A percentile compares a stretch with the other conserved stretches of the same genome.
These are phyloP conservation scores for Heliconius hortense DNA, from an alignment of 2,888 invertebrate genomes.

Conservation along the genomic window DNA sequence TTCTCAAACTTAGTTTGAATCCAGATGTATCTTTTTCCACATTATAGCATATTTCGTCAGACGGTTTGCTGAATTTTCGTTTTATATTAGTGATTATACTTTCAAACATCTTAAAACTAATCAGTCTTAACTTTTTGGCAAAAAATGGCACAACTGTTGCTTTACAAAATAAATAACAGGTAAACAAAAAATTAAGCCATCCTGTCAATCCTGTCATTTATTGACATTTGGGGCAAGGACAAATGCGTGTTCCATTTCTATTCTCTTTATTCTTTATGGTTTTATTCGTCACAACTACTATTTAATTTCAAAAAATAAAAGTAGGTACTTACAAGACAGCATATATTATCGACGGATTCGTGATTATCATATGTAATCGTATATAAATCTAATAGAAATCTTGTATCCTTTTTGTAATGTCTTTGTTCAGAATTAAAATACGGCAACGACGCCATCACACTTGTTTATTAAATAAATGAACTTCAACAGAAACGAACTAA, in stretches of 20 bases:
- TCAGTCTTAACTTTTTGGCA: constrained; percentile 70
- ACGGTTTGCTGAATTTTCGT: constrained; percentile 69
- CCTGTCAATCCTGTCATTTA: constrained; percentile 61
- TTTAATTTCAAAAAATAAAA: constrained; percentile 36
- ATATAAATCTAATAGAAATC: constrained; percentile 91
- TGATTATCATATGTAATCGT: constrained; percentile 92
- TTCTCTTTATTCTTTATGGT: constrained; percentile 48
- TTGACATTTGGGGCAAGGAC: constrained; percentile 78
- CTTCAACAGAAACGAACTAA: constrained; percentile 47
- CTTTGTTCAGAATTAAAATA: constrained; percentile 83
- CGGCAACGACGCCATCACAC: constrained; percentile 77
- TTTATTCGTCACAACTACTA: constrained; percentile 22
- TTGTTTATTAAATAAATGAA: constrained; percentile 37
- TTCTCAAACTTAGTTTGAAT: constrained; percentile 61
- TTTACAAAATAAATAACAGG: constrained; percentile 46
- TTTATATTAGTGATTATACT: constrained; percentile 70
- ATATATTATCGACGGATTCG: constrained; percentile 88
- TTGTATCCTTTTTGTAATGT: constrained; percentile 93
- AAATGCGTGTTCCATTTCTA: constrained; percentile 60
- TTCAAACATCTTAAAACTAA: constrained; percentile 75
- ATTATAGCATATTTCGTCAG: constrained; percentile 56
- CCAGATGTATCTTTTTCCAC: constrained; percentile 60
- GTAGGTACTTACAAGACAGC: constrained; percentile 83
- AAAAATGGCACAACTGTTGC: constrained; percentile 50
- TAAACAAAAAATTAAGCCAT: constrained; percentile 60